Conservation (phyloP, 64 coral and sea anemone species). For the Stichodactyla helianthus region DNA sequence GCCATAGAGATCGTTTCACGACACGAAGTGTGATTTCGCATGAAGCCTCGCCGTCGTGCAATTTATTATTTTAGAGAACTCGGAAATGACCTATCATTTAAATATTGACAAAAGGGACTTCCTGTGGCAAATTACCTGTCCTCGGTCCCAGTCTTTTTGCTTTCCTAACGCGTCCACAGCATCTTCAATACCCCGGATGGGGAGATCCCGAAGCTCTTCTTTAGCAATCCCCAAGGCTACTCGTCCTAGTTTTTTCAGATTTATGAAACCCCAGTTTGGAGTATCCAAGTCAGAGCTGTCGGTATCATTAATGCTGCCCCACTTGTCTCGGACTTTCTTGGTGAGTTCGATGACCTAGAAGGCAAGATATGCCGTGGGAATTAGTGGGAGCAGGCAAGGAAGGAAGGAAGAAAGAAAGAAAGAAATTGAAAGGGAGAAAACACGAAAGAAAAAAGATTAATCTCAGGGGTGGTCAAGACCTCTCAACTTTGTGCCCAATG, state of each 20-base stretch:
- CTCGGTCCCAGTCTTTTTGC: constrained; percentile 85
- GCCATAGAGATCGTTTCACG: too few relatives aligned
- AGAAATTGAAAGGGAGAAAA: background rate
- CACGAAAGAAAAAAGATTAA: background rate
- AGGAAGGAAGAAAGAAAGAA: background rate
- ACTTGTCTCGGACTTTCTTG: constrained; percentile 60
- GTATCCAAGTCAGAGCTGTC: constrained; percentile 57
- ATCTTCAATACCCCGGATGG: constrained; percentile 95
- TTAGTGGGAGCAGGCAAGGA: background rate
- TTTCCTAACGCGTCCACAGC: constrained; percentile 75
- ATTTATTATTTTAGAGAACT: too few relatives aligned
- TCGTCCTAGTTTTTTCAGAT: constrained; percentile 77
- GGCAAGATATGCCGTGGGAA: background rate
- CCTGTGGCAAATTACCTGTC: constrained; percentile 48
- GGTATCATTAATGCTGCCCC: constrained; percentile 81
- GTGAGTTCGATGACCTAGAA: constrained; percentile 60
- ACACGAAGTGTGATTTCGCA: too few relatives aligned
- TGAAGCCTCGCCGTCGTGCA: too few relatives aligned
- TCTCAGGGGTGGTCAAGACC: too few relatives aligned
- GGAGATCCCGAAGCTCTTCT: constrained; percentile 77
- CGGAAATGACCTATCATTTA: too few relatives aligned
- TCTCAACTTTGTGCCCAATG: too few relatives aligned
- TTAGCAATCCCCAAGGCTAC: constrained; percentile 86
- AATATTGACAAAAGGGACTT: background rate
- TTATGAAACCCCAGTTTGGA: constrained; percentile 88